Percentiles rank a stretch among this genome's conserved stretches.
Conservation (phyloP, 2,113 vertebrate genomes). For the Poeciliopsis occidentalis region DNA sequence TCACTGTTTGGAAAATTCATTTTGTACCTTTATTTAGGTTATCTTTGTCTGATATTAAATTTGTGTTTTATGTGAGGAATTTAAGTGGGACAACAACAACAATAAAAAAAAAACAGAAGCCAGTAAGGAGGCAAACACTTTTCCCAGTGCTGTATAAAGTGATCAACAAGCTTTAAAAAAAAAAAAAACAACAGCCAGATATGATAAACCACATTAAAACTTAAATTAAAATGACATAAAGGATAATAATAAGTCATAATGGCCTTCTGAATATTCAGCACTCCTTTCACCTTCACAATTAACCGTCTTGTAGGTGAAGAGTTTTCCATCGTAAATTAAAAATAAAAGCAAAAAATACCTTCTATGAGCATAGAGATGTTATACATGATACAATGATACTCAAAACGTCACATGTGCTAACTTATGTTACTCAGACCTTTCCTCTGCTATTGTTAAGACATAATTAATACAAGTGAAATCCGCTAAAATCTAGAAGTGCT, state of each 20-base stretch:
- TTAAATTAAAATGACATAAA: constrained; percentile 71
- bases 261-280: constrained; percentile 58
- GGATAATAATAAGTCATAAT: constrained; percentile 66
- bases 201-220: constrained; percentile 59
- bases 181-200: constrained; percentile 30
- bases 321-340: constrained; percentile 68
- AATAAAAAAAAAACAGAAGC: not conserved
- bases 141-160: constrained; percentile 34
- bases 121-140: not conserved
- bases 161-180: constrained; percentile 44
- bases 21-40: too few relatives aligned
- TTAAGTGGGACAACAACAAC: not conserved
- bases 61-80: not conserved
- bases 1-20: too few relatives aligned
- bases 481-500: constrained; percentile 88
- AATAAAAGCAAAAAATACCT: constrained; percentile 70
- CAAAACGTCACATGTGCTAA: constrained; percentile 84
- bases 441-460: constrained; percentile 86
- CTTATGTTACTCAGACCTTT: constrained; percentile 90
- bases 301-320: constrained; percentile 64
- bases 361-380: constrained; percentile 86
- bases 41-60: not conserved
- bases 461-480: constrained; percentile 76
- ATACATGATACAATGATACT: constrained; percentile 86
- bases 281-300: constrained; percentile 46